These are phyloP conservation scores for Zoanthus sociatus DNA, from an alignment of 92 coral and sea anemone genomes.

Conservation along the genomic window DNA sequence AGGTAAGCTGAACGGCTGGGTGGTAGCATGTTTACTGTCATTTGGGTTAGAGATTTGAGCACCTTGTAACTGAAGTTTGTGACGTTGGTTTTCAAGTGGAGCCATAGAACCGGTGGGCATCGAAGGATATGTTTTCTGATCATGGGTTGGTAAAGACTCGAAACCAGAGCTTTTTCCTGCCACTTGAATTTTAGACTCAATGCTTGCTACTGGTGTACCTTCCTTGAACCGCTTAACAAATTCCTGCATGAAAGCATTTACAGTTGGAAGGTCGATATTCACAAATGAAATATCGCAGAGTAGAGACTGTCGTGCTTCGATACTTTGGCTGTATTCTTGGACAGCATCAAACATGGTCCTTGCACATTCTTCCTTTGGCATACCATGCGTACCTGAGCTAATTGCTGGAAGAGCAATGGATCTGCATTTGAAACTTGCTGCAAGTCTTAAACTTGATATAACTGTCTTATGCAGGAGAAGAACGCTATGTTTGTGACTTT, in stretches of 20 bases:
- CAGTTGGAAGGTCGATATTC: slow-evolving; percentile 61
- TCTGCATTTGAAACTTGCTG: slow-evolving; percentile 26
- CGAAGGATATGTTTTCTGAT: neutral
- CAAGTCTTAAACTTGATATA: slow-evolving; percentile 59
- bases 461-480: slow-evolving; percentile 54
- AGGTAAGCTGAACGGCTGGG: neutral
- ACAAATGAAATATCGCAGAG: slow-evolving; percentile 79
- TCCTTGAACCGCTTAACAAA: slow-evolving; percentile 57
- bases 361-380: slow-evolving; percentile 71
- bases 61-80: neutral
- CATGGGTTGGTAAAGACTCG: neutral
- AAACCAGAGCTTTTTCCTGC: neutral
- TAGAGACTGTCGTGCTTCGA: neutral
- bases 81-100: neutral
- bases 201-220: neutral
- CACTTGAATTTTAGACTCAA: neutral
- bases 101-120: neutral
- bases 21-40: neutral
- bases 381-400: slow-evolving; percentile 68
- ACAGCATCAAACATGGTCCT: slow-evolving; percentile 77
- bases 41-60: neutral
- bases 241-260: slow-evolving; percentile 69
- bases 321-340: slow-evolving; percentile 43
- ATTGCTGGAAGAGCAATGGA: slow-evolving; percentile 93
- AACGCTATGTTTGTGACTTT: slow-evolving; percentile 10